Evolutionary conservation across 2,888 invertebrate species (phyloP).

Genomic region (Anoplius nigerrimus): DNA sequence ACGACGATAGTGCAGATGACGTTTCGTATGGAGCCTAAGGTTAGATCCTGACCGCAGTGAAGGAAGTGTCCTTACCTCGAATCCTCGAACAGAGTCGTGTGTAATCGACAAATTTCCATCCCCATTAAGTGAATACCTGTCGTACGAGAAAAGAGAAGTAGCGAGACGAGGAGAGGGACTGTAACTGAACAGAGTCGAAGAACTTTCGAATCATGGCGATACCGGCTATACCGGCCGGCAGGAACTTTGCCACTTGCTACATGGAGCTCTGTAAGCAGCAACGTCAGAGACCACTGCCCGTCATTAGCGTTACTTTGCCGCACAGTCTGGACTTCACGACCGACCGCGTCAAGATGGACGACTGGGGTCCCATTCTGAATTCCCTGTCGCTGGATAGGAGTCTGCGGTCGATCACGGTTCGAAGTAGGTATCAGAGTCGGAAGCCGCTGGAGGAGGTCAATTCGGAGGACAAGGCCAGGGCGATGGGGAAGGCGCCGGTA

Average conservation of each 20-base stretch:
- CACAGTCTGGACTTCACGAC: slow-evolving; percentile 82
- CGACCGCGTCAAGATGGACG: slow-evolving; percentile 84
- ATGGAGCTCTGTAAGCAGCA: slow-evolving; percentile 71
- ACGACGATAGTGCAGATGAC: slow-evolving; percentile 52
- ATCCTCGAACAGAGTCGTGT: too few relatives aligned
- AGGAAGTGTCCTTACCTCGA: too few relatives aligned
- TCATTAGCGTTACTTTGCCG: slow-evolving; percentile 69
- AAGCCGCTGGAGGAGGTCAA: slow-evolving; percentile 77
- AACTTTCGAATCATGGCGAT: slow-evolving; percentile 49
- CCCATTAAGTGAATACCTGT: background rate
- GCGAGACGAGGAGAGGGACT: background rate
- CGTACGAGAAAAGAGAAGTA: background rate
- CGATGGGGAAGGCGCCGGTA: slow-evolving; percentile 80
- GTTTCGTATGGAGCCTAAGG: slow-evolving; percentile 41
- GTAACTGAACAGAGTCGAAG: slow-evolving; percentile 31
- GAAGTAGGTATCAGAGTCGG: slow-evolving; percentile 79
- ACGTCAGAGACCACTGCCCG: slow-evolving; percentile 65
- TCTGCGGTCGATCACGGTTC: slow-evolving; percentile 81
- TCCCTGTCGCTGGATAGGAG: slow-evolving; percentile 84
- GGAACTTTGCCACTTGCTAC: slow-evolving; percentile 69
- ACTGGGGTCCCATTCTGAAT: slow-evolving; percentile 86
- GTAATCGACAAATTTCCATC: too few relatives aligned
- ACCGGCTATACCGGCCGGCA: slow-evolving; percentile 55
- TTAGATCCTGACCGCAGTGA: slow-evolving; percentile 12
- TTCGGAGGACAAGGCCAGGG: slow-evolving; percentile 80